These are phyloP conservation scores for Bothrops jararaca DNA, from an alignment of 2,113 vertebrate genomes.

Conservation along the genomic window DNA sequence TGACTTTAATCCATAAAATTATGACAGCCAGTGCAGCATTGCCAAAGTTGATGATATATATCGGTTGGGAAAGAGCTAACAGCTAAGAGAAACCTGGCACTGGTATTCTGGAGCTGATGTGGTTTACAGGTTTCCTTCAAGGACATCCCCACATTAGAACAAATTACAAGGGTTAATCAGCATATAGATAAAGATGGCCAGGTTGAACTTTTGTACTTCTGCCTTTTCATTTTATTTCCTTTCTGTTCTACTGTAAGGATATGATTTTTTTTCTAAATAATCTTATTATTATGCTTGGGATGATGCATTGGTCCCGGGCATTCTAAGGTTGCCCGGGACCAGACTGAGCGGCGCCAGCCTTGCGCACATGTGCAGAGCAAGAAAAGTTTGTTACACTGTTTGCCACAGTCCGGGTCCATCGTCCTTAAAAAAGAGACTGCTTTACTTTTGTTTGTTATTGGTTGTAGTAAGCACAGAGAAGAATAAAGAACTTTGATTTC, in stretches of 20 bases:
- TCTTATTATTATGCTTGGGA: no score
- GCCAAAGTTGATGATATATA: background rate
- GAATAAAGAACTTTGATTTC: no score
- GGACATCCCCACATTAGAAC: background rate
- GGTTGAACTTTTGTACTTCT: background rate
- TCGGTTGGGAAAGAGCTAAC: background rate
- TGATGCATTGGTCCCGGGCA: no score
- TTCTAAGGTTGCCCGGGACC: no score
- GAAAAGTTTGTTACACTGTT: no score
- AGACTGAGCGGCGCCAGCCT: no score
- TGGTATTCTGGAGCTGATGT: background rate
- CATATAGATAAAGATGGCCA: background rate
- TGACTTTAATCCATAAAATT: background rate
- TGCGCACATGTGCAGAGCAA: no score
- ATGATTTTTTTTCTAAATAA: background rate
- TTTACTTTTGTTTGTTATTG: no score
- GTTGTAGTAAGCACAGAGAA: no score
- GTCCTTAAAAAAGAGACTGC: no score
- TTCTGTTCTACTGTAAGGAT: background rate
- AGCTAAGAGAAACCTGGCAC: background rate
- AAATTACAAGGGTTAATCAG: background rate
- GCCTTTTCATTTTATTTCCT: background rate
- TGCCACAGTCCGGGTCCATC: no score
- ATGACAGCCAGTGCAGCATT: background rate
- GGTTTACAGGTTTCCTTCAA: background rate